Conservation (phyloP, 1,140 invertebrate genomes). For the Drosophila malerkotliana region DNA sequence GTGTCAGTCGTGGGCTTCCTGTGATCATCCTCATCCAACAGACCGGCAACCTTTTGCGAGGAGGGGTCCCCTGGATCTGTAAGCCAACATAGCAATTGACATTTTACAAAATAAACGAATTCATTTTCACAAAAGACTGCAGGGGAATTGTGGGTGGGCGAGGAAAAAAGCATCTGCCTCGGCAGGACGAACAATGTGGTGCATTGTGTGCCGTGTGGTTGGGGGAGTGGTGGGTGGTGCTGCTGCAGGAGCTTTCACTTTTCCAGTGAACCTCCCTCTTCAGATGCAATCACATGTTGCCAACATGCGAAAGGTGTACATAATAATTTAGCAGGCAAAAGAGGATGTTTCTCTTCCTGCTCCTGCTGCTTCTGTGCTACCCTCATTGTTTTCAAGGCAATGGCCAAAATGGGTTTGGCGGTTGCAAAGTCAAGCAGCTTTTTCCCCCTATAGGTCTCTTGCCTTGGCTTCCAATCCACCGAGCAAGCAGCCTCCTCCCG, state of each 20-base stretch:
- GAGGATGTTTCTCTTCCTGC: slow-evolving; percentile 10
- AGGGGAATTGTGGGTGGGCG: neutral
- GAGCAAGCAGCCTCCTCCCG: neutral
- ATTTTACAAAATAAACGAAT: slow-evolving; percentile 82
- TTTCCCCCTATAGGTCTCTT: neutral
- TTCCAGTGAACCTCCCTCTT: slow-evolving; percentile 17
- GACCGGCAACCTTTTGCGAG: neutral
- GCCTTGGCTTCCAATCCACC: slow-evolving; percentile 6
- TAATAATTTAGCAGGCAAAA: slow-evolving; percentile 64
- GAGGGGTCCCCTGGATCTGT: slow-evolving; percentile 14
- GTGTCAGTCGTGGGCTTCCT: slow-evolving; percentile 62
- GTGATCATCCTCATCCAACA: slow-evolving; percentile 10
- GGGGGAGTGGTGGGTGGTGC: slow-evolving; percentile 3
- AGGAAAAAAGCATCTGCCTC: slow-evolving; percentile 12
- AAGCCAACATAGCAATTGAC: slow-evolving; percentile 72
- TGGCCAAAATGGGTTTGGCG: slow-evolving; percentile 67
- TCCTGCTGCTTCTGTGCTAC: slow-evolving; percentile 4
- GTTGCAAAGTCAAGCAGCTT: slow-evolving; percentile 72
- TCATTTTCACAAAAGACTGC: slow-evolving; percentile 73
- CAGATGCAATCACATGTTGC: slow-evolving; percentile 77
- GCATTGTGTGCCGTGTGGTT: slow-evolving; percentile 26
- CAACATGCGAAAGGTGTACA: slow-evolving; percentile 80
- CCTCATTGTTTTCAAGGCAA: slow-evolving; percentile 56
- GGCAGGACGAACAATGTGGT: slow-evolving; percentile 49
- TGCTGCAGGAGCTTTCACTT: slow-evolving; percentile 60